Evolutionary conservation across 92 coral and sea anemone species (phyloP), one percentile per base, ranked within the genome.

Genomic region (Actinostola sp.): DNA sequence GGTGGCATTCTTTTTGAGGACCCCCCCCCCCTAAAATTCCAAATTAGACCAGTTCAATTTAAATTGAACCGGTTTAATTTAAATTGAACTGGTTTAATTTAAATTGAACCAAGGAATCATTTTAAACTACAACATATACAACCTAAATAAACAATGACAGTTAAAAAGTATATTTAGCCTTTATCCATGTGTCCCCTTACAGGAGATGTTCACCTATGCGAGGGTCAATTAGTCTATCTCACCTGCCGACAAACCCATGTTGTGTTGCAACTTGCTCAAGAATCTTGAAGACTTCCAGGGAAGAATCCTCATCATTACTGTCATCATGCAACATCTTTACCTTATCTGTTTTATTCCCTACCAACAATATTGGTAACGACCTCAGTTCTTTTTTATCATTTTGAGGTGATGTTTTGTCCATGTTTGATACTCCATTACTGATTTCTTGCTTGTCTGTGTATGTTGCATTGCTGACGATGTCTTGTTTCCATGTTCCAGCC

Each of bases 401-500:
- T 30, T 75, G 63, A 20, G 55, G 12, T 9, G 5, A 35, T 51
- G 17, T 53, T 29, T 17, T 45, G 26, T 73, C 42, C 61, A 32
- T 44, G 8, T 25, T 61, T 49, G 62, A 16, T 19, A 42, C 15
- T 9, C 65, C 72, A 35, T 38, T 73, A 52, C n/a, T 38, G 41
- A 35, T 65, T 31, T 87, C 89, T 57, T 79, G 46, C 19, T 64
- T 72, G 30, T 71, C 73, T 23, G 98, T 91, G 67, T 92, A 79
- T 10, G 86, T 75, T 0, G 99, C 99, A 80, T 95, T 92, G 63
- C 92, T 95, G 31, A 95, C 81, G 53, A 95, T 85, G 79, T 95
- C 99, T 52, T 95, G 99, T 48, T 95, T 95, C 99, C 99, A 95
- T 6, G 99, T 95, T 3, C 97, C 97, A 19, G 99, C 99, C 91